Base-by-base conservation (phyloP, 2,797 vertebrate species). In the Garrulus glandarius region DNA sequence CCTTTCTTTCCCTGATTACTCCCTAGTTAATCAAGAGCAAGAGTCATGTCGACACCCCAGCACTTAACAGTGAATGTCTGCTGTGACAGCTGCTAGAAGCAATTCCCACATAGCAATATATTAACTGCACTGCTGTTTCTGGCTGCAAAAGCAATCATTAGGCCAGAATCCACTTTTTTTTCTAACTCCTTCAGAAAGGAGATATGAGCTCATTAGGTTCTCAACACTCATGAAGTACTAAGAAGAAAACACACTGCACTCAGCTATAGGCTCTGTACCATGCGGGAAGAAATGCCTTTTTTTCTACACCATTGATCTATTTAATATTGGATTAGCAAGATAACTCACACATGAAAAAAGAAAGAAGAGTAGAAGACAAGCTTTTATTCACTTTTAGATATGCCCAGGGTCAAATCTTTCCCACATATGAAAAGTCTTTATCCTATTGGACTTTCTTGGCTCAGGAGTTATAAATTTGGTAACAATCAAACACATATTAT, bases 71-170 rank as follows among this genome's bases (percentile, higher is more conserved):
- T 29, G 49, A 56, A 49, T 68, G 71, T 76, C 30, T 23, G 12
- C 52, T 76, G 57, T 82, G 68, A 76, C 78, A 94, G 93, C 87
- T 92, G 84, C 71, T 87, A 70, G 60, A 70, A 95, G 89, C 60
- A 91, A 80, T 94, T 93, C 60, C 41, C 84, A 84, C 75, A 43
- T n/a, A 77, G 71, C 78, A 89, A 46, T 94, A 52, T 77, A 84
- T 89, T 96, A 93, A 70, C 90, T 87, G 37, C 20, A 39, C 49
- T 63, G 70, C 59, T 88, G 41, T 68, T 79, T 14, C 92, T 70
- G 63, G 47, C 70, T 93, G 61, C 59, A 92, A 93, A 94, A 87
- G 85, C 77, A 90, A 71, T 92, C 90, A 90, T 93, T 94, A 95
- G 90, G 44, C 49, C 55, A 74, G 44, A 57, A 5, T 26, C 16